phyloP scores from a whole-genome alignment of 1,140 invertebrate species.

The Bombus haemorrhoidalis region DNA sequence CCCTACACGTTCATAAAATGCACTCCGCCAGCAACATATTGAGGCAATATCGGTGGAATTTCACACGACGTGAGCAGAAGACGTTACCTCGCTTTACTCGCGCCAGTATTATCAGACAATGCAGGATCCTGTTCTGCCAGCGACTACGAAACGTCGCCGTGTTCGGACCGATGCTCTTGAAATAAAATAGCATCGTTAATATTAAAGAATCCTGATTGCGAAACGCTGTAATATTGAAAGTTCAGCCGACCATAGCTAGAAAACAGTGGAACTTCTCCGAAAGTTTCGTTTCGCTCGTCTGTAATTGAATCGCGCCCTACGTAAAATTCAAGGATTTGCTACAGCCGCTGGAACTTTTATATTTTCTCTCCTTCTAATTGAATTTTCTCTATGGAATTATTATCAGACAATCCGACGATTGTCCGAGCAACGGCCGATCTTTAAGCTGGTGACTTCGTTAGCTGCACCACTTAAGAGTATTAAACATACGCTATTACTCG shows the following conservation, averaged over 20 bases:
- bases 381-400: not conserved
- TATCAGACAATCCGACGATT: not conserved
- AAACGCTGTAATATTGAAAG: not conserved
- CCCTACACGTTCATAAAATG: slow-evolving; percentile 38
- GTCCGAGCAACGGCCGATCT: not conserved
- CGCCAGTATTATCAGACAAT: slow-evolving; percentile 17
- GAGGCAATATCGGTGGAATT: slow-evolving; percentile 51
- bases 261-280: not conserved
- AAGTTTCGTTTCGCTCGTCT: not conserved
- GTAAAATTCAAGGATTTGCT: not conserved
- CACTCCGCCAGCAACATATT: slow-evolving; percentile 45
- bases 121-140: not conserved
- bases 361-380: not conserved
- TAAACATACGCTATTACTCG: not conserved
- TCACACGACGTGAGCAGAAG: slow-evolving; percentile 35
- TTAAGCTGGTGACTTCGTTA: not conserved
- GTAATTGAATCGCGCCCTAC: slow-evolving; percentile 3
- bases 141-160: not conserved
- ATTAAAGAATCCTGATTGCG: slow-evolving; percentile 12
- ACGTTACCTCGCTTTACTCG: slow-evolving; percentile 21
- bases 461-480: not conserved
- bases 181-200: slow-evolving; percentile 30
- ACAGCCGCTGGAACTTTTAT: not conserved
- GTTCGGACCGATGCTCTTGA: not conserved
- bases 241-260: not conserved